Evolutionary conservation across 2,888 invertebrate genomes (phyloP).

Genomic region (Crepidodera aurea): DNA sequence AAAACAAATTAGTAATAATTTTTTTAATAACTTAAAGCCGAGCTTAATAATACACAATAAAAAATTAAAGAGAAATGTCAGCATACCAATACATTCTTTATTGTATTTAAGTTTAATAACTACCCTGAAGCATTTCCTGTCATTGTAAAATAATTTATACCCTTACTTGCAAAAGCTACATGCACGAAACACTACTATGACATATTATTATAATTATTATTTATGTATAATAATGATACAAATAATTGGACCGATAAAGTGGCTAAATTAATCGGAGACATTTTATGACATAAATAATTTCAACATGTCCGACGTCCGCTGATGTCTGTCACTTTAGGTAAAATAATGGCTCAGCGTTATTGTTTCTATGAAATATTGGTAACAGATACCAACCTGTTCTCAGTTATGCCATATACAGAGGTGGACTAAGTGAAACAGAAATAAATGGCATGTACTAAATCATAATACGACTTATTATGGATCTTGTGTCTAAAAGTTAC

Average conservation of each 20-base stretch:
- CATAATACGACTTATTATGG: conserved; percentile 4
- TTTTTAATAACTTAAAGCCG: not conserved
- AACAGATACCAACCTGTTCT: conserved; percentile 38
- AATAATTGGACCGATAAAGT: conserved; percentile 17
- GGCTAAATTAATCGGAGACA: conserved; percentile 19
- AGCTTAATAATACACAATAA: not conserved
- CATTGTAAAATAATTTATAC: conserved; percentile 9
- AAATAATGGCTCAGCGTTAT: conserved; percentile 31
- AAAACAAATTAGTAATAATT: too few relatives aligned
- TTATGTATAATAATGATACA: conserved; percentile 22
- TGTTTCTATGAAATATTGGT: conserved; percentile 37
- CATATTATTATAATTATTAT: conserved; percentile 15
- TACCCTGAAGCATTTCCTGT: conserved; percentile 7
- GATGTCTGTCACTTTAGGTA: conserved; percentile 24
- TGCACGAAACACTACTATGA: not conserved
- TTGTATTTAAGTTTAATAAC: conserved; percentile 9
- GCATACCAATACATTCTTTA: conserved; percentile 2
- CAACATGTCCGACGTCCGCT: conserved; percentile 17
- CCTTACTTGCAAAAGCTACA: not conserved
- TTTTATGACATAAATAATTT: conserved; percentile 21
- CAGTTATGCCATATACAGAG: conserved; percentile 15
- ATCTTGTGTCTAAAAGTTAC: not conserved
- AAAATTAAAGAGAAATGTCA: conserved; percentile 1
- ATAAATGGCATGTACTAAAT: not conserved
- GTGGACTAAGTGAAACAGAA: conserved; percentile 1